These are phyloP conservation scores for Drosophila kikkawai DNA, from an alignment of 1,140 invertebrate genomes.

Conservation along the genomic window DNA sequence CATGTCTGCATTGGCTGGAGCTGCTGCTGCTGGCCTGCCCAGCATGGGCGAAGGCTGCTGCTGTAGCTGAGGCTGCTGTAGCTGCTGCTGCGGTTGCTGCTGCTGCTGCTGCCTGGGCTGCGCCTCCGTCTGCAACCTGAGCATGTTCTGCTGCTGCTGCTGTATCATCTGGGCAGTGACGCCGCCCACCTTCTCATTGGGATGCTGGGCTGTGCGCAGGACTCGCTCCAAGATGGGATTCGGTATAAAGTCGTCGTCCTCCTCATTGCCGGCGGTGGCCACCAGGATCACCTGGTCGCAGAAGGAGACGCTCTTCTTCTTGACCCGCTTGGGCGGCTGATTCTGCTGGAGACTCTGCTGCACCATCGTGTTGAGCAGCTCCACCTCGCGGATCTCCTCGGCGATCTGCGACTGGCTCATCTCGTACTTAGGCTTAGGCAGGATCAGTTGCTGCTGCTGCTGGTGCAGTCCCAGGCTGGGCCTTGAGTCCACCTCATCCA, in stretches of 20 bases:
- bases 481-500: constrained; percentile 79
- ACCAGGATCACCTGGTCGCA: constrained; percentile 97
- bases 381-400: constrained; percentile 86
- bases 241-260: constrained; percentile 95
- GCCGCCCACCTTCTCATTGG: constrained; percentile 85
- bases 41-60: constrained; percentile 58
- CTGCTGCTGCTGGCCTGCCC: constrained; percentile 38
- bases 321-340: constrained; percentile 86
- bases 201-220: constrained; percentile 89
- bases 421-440: constrained; percentile 80
- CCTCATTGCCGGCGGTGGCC: constrained; percentile 95
- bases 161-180: constrained; percentile 85
- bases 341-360: constrained; percentile 85
- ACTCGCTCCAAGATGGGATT: constrained; percentile 96
- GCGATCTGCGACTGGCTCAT: constrained; percentile 85
- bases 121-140: constrained; percentile 85
- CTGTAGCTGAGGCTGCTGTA: constrained; percentile 55
- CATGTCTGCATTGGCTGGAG: constrained; percentile 52
- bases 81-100: constrained; percentile 45
- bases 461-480: constrained; percentile 42
- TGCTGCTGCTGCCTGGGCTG: constrained; percentile 81
- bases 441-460: constrained; percentile 6
- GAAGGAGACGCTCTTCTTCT: constrained; percentile 97
- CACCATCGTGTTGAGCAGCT: constrained; percentile 86
- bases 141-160: constrained; percentile 87